Evolutionary conservation across 2,113 vertebrate species (phyloP).

Genomic region (Capra hircus): DNA sequence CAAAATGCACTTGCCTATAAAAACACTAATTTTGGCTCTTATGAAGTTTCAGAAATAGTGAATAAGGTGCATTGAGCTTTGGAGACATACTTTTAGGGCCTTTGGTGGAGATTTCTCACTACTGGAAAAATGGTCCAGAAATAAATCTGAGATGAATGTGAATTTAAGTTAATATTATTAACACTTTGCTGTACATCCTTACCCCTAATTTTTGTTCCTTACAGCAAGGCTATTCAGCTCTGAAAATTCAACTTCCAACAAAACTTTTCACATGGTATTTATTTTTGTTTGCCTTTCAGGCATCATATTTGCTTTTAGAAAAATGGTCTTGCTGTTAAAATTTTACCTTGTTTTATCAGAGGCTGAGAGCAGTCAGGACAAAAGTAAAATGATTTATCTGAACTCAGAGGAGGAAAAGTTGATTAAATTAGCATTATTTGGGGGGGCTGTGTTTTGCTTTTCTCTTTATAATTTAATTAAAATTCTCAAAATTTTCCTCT

Average conservation of each 20-base stretch:
- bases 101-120: conserved; percentile 65
- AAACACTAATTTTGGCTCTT: conserved; percentile 24
- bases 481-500: conserved; percentile 71
- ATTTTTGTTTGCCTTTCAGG: conserved; percentile 62
- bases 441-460: conserved; percentile 71
- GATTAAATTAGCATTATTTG: conserved; percentile 45
- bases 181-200: background rate
- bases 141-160: conserved; percentile 68
- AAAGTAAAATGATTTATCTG: conserved; percentile 68
- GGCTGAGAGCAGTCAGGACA: conserved; percentile 65
- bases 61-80: conserved; percentile 59
- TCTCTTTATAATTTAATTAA: conserved; percentile 76
- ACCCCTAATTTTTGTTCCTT: background rate
- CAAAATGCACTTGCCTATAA: conserved; percentile 63
- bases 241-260: background rate
- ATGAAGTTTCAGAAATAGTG: conserved; percentile 35
- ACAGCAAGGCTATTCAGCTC: background rate
- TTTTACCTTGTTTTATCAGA: conserved; percentile 59
- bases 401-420: conserved; percentile 73
- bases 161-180: conserved; percentile 57
- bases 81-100: conserved; percentile 43
- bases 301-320: conserved; percentile 29
- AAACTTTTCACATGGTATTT: background rate
- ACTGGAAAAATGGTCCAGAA: conserved; percentile 56
- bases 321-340: conserved; percentile 40